Percentiles rank a stretch among this genome's conserved stretches.
Conservation (phyloP, 2,113 vertebrate species). For the Salvelinus fontinalis region DNA sequence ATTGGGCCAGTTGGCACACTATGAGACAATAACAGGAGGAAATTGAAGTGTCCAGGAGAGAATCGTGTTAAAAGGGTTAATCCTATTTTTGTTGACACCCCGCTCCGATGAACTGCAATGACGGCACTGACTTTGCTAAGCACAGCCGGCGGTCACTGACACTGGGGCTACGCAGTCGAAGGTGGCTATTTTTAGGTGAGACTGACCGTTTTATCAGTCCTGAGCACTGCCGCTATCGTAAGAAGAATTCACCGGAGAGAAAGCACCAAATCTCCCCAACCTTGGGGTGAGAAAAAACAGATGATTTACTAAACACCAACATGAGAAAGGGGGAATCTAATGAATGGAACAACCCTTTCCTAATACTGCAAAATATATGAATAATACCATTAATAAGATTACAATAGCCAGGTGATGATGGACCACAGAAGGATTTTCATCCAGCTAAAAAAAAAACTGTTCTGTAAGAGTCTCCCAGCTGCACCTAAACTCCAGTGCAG, state of each 20-base stretch:
- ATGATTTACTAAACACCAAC: slow-evolving; percentile 53
- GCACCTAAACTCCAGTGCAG: slow-evolving; percentile 2
- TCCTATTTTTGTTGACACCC: slow-evolving; percentile 66
- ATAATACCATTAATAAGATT: slow-evolving; percentile 50
- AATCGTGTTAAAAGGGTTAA: slow-evolving; percentile 64
- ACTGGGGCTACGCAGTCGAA: slow-evolving; percentile 44
- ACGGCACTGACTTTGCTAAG: slow-evolving; percentile 48
- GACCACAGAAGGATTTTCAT: slow-evolving; percentile 18
- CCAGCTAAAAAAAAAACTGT: slow-evolving; percentile 26
- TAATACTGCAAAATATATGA: slow-evolving; percentile 35
- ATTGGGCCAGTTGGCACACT: not conserved
- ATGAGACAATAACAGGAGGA: slow-evolving; percentile 10
- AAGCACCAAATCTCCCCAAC: slow-evolving; percentile 61
- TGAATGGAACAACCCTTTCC: slow-evolving; percentile 42
- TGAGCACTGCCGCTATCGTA: slow-evolving; percentile 24
- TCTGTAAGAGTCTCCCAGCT: slow-evolving; percentile 12
- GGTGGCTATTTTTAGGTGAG: slow-evolving; percentile 65
- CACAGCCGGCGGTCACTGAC: slow-evolving; percentile 57
- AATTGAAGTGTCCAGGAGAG: slow-evolving; percentile 32
- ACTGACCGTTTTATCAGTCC: slow-evolving; percentile 52
- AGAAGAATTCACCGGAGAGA: slow-evolving; percentile 61
- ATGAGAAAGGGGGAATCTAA: slow-evolving; percentile 24
- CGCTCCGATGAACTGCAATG: slow-evolving; percentile 63
- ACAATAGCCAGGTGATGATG: slow-evolving; percentile 31
- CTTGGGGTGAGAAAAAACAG: slow-evolving; percentile 47